Evolutionary conservation across 2,888 invertebrate genomes (phyloP).

Genomic region (Omphaloscelis lunosa): DNA sequence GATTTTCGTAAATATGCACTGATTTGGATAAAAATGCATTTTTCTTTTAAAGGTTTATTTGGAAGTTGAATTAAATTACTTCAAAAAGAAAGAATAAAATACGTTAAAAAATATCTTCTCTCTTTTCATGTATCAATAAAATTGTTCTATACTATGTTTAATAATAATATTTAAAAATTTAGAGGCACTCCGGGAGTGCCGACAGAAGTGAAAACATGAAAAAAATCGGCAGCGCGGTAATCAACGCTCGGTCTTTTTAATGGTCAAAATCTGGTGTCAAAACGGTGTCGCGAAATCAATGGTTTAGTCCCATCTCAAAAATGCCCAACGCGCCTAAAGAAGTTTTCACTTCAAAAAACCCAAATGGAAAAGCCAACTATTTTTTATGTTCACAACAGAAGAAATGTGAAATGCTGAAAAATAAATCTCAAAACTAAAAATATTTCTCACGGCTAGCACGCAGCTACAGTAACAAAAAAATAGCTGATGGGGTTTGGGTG

Average conservation of each 20-base stretch:
- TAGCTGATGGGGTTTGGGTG: constrained; percentile 11
- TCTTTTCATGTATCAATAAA: neutral
- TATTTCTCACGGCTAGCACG: constrained; percentile 30
- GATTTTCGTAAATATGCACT: neutral
- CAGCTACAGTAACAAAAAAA: constrained; percentile 30
- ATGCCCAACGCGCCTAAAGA: no score
- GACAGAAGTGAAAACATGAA: no score
- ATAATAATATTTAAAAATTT: no score
- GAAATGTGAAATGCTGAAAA: constrained; percentile 12
- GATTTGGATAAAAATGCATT: neutral
- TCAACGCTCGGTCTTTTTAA: no score
- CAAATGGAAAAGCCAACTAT: neutral
- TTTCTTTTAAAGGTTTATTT: neutral
- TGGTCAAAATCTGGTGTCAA: no score
- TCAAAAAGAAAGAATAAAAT: neutral
- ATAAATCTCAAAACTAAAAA: constrained; percentile 44
- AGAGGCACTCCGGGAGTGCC: no score
- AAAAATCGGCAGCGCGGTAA: no score
- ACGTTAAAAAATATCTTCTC: neutral
- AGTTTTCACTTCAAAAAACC: no score
- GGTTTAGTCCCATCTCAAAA: no score
- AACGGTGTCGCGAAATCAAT: no score
- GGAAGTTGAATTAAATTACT: neutral
- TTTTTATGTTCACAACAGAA: constrained; percentile 12
- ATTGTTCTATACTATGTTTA: neutral